Base-by-base conservation (phyloP, 2,888 invertebrate genomes). In the Idaea biselata region DNA sequence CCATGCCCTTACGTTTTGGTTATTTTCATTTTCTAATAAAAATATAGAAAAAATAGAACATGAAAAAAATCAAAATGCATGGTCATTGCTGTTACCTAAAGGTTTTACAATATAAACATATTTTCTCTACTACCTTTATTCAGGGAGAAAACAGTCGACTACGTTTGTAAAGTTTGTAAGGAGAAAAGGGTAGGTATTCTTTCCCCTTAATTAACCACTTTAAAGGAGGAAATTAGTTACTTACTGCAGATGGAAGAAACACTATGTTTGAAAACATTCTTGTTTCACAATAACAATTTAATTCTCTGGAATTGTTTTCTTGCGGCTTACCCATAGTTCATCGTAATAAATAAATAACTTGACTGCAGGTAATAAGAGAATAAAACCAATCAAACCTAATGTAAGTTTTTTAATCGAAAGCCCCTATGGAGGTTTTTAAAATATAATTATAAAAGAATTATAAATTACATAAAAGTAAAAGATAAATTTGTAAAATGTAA, bases 361-460 rank as follows among this genome's bases (percentile, higher is more conserved):
- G 91, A 91, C 89, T 91, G 89, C 90, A 88, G 86, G 86, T 80
- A 85, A 85, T 82, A 88, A 25, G 25, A 25, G 5, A 25, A 25
- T 25, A 25, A 25, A 25, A 3, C 1, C 25, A 25, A 81, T 84
- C 82, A 84, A 80, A 84, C 83, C 80, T 90, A 92, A 90, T 87
- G 88, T 92, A 91, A 90, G 91, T 91, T 88, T 89, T 44, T 79
- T 89, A 90, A 91, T 83, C 75, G 79, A 85, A 86, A 86, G 84
- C 92, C 88, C 91, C 91, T 90, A 89, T 89, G 91, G 91, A 91
- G 92, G 91, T 89, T 91, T 89, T 88, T 88, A 87, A 89, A 90
- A 89, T 88, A 88, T 84, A 3, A 25, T 25, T 25, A 81, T 74
- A 81, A 87, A 83, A 84, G 82, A 74, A 76, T 70, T 71, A 77